A percentile compares a stretch with the other conserved stretches of the same genome.
Conservation (phyloP, 2,888 invertebrate species). For the Stomorhina lunata region DNA sequence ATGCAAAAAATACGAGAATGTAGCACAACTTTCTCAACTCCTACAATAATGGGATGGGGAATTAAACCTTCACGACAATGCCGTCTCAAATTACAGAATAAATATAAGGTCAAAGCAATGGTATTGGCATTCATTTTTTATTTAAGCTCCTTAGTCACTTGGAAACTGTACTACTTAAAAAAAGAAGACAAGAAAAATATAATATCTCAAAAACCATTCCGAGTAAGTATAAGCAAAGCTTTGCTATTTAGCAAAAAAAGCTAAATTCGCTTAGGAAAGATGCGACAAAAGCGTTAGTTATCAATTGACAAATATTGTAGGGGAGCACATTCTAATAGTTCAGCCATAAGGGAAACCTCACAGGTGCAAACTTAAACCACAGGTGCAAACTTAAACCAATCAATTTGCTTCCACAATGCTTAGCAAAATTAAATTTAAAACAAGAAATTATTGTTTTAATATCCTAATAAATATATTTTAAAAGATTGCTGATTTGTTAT, state of each 20-base stretch:
- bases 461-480: too few species aligned
- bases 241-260: too few species aligned
- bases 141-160: too few species aligned
- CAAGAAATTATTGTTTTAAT: too few species aligned
- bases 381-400: not conserved
- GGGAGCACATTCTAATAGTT: too few species aligned
- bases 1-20: not conserved
- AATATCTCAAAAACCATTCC: too few species aligned
- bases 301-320: too few species aligned
- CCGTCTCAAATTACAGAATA: not conserved
- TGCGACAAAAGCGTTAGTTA: not conserved
- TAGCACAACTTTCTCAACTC: not conserved
- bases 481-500: too few species aligned
- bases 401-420: not conserved
- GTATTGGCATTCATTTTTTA: slow-evolving; percentile 20
- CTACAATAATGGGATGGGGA: not conserved
- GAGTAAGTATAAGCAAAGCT: too few species aligned
- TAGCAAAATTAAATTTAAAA: too few species aligned
- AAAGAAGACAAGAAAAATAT: not conserved
- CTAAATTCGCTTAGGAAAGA: too few species aligned
- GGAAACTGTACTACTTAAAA: too few species aligned
- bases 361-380: not conserved
- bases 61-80: not conserved
- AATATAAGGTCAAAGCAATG: slow-evolving; percentile 18
- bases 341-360: not conserved